phyloP scores from a whole-genome alignment of 2,113 vertebrate genomes.

The Erythrolamprus reginae region DNA sequence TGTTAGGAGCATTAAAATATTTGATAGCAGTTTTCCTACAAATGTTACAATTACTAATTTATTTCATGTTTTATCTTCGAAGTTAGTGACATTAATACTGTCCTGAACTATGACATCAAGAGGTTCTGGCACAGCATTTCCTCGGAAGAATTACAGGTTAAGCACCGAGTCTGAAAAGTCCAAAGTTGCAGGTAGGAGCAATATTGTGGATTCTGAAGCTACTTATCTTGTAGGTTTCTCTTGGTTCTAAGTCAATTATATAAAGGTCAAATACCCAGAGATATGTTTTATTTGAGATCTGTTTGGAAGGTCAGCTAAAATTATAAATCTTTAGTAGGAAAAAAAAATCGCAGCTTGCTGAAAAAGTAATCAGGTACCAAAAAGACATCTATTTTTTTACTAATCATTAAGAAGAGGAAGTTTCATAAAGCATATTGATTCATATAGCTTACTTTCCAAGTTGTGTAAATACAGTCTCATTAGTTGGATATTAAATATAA shows the following conservation, averaged over 20 bases:
- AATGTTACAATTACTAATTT: background rate
- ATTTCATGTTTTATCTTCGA: background rate
- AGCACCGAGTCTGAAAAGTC: slow-evolving; percentile 84
- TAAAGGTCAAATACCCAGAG: background rate
- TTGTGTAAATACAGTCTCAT: background rate
- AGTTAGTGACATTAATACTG: slow-evolving; percentile 41
- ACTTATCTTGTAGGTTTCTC: background rate
- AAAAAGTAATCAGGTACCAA: background rate
- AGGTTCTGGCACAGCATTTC: slow-evolving; percentile 77
- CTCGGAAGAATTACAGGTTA: slow-evolving; percentile 84
- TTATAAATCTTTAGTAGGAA: background rate
- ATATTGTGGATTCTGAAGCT: background rate
- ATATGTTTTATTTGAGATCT: background rate
- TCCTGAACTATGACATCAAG: slow-evolving; percentile 84
- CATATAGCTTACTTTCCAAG: background rate
- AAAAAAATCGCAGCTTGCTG: background rate
- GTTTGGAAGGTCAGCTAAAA: background rate
- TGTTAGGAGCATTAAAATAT: background rate
- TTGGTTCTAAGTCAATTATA: background rate
- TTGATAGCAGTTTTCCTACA: background rate
- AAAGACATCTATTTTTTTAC: background rate
- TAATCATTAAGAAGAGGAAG: background rate
- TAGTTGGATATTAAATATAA: background rate
- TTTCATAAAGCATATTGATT: background rate
- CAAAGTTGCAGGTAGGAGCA: slow-evolving; percentile 78